Evolutionary conservation across 2,888 invertebrate species (phyloP), one percentile per base, ranked within the genome.

Genomic region (Heteromurus nitidus): DNA sequence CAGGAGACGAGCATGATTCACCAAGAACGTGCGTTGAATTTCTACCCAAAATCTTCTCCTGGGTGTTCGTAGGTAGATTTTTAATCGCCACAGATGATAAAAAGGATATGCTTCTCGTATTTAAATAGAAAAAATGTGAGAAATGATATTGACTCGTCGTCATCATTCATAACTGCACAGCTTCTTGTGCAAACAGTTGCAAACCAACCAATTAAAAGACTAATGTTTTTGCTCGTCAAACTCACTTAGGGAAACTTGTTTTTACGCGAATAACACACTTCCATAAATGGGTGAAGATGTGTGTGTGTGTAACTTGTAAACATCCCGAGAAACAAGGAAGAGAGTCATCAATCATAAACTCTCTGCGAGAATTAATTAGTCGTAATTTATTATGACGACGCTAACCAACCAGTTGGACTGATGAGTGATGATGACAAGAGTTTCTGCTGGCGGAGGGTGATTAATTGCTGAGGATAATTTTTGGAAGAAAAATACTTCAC

Each of bases 401-500:
- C n/a, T 47, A 55, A 26, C 55, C 24, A 24, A 24, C 26, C 3
- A 42, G 65, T 53, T 53, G 53, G 13, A n/a, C 9, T 36, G 53
- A 36, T 70, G 70, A 70, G 24, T 70, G 42, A 70, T 58, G 70
- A 58, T 58, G 70, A 70, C 70, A 70, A 24, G 58, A 11, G 20
- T 16, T 24, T 47, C 36, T 36, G 11, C n/a, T 3, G 55, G 7
- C 5, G 55, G 55, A 55, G 36, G 7, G n/a, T 55, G 55, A 55
- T 55, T 55, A 55, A 55, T 55, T 55, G 24, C 7, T 55, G 55
- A 22, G 24, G n/a, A 18, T 50, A 7, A 36, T 36, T 9, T 36
- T 7, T 36, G 7, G 36, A 13, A 36, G 13, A 36, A 13, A 36
- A n/a, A n/a, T n/a, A n/a, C n/a, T n/a, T n/a, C n/a, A n/a, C n/a